These are phyloP conservation scores for Arbacia lixula DNA, from an alignment of 53 echinoderm and acorn worm species.

Conservation along the genomic window DNA sequence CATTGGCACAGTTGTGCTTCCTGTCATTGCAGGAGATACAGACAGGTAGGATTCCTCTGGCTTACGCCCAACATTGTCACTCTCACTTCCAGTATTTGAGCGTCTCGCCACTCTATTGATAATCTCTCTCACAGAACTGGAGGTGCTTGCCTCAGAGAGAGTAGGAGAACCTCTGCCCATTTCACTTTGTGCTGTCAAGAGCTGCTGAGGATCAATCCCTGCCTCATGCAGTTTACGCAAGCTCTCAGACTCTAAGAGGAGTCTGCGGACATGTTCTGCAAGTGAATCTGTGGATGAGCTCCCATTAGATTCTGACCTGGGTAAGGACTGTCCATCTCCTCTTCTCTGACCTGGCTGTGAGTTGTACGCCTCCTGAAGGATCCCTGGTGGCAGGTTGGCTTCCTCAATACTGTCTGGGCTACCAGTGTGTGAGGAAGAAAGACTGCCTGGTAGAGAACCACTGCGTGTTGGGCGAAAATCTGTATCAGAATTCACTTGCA, in stretches of 20 bases:
- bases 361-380: not conserved
- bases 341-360: constrained; percentile 57
- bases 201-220: constrained; percentile 36
- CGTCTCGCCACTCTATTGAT: constrained; percentile 79
- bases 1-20: constrained; percentile 47
- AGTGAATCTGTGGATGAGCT: constrained; percentile 79
- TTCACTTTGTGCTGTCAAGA: constrained; percentile 8
- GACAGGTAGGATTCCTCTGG: constrained; percentile 29
- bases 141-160: constrained; percentile 90
- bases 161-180: constrained; percentile 59
- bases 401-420: constrained; percentile 96
- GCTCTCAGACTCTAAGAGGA: constrained; percentile 73
- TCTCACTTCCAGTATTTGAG: constrained; percentile 61
- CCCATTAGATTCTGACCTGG: constrained; percentile 53
- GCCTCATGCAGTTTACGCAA: constrained; percentile 53
- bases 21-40: constrained; percentile 26
- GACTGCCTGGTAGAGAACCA: constrained; percentile 64
- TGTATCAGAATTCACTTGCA: constrained; percentile 60
- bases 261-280: constrained; percentile 69
- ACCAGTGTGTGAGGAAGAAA: constrained; percentile 79
- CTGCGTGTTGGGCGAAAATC: constrained; percentile 14
- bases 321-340: constrained; percentile 43
- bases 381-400: constrained; percentile 37
- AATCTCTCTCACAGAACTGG: constrained; percentile 94
- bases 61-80: constrained; percentile 18